A percentile compares a stretch with the other conserved stretches of the same genome.
Evolutionary conservation across 2,797 vertebrate species (phyloP).

Genomic region (Anabacerthia variegaticeps): DNA sequence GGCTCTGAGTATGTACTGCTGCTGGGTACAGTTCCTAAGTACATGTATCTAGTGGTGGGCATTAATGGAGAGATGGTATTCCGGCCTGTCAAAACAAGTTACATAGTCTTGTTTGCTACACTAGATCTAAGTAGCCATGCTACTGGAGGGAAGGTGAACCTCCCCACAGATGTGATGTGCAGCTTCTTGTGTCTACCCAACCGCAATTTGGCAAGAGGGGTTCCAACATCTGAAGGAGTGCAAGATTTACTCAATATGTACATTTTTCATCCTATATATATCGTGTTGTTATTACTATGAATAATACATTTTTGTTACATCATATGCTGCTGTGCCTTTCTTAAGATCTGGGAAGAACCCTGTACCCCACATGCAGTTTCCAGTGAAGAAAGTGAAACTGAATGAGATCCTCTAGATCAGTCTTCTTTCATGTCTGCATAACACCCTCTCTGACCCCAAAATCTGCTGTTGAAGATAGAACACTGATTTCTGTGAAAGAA

Average conservation of each 20-base stretch:
- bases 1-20: background rate
- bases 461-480: background rate
- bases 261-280: background rate
- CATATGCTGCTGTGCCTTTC: background rate
- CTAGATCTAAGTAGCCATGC: background rate
- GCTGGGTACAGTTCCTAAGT: background rate
- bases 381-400: background rate
- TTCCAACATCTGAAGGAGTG: background rate
- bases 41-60: background rate
- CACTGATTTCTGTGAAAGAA: background rate
- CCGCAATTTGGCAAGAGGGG: background rate
- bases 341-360: background rate
- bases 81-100: background rate
- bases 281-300: background rate
- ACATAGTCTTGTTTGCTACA: background rate
- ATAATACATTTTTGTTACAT: background rate
- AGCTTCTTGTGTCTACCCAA: background rate
- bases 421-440: background rate
- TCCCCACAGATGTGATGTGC: background rate
- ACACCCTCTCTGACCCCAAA: background rate
- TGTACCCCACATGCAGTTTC: background rate
- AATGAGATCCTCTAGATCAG: background rate
- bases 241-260: background rate
- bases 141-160: background rate
- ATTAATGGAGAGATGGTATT: background rate